Evolutionary conservation across 2,888 invertebrate species (phyloP), one percentile per base, ranked within the genome.

Genomic region (Bellardia bayeri): DNA sequence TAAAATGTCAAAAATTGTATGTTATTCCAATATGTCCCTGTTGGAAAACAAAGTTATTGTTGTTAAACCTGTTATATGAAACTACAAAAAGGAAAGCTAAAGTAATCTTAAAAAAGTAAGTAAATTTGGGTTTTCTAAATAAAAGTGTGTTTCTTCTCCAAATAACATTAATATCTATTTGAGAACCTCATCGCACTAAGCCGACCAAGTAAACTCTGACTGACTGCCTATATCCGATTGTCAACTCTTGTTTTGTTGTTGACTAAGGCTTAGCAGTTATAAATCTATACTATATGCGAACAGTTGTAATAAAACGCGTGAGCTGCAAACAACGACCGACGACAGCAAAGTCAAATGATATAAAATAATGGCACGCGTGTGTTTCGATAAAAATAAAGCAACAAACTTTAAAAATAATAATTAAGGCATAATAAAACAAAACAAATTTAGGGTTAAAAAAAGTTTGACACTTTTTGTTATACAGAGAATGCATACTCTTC

Each of bases 251-350:
- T 66, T 79, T 72, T 75, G 63, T 63, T 72, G 72, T 82, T 86
- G 74, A 68, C 74, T 79, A 61, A 63, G 74, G 68, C 85, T 75
- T 82, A 63, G 71, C 74, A 72, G 82, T 81, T 56, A 75, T 75
- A 81, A 81, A 81, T 85, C 75, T 81, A 81, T 81, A 81, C 54
- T 85, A 81, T 85, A 75, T 64, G 63, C 69, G 68, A 76, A 40
- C 84, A 87, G 85, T 87, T 85, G 87, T 82, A 87, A 75, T 75
- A 85, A 78, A 85, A 85, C 84, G 87, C 84, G 84, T 85, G 85
- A 87, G 63, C 78, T 82, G 74, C 54, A 74, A 87, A 82, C 85
- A 87, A 82, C 84, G 56, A 82, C 63, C 78, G 33, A 14, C 63
- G 51, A 64, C 9, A 40, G 13, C 23, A 33, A 72, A 80, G 40